Evolutionary conservation across 2,888 invertebrate genomes (phyloP), one percentile per base, ranked within the genome.

Genomic region (Polyommatus iphigenia): DNA sequence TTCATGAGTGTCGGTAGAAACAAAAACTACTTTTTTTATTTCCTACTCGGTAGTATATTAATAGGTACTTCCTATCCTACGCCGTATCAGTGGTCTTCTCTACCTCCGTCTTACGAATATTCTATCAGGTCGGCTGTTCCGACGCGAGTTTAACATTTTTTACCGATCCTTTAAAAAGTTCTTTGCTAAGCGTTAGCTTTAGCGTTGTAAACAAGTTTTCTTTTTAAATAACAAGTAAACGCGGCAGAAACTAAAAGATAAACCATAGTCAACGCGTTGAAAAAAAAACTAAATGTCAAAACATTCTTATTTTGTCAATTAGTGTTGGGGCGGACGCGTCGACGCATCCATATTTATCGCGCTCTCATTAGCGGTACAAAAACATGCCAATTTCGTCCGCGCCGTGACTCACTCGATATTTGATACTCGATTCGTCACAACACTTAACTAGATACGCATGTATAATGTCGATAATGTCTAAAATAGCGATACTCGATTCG

Each of bases 291-390:
- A 18, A 75, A 54, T 54, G 50, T 24, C 50, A 75, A 75, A 18
- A 72, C 73, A 29, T 78, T 46, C 73, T 59, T 76, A 77, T 78
- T 77, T 77, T 77, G 73, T 84, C 84, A 84, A 84, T 84, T 82
- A 82, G 81, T 82, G 84, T 87, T 87, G 88, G 88, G 85, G 87
- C 88, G 88, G 85, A 85, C 76, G 81, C 83, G 83, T 85, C 85
- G 83, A 83, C 88, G 86, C 87, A 88, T 91, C 87, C 87, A 82
- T 85, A 89, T 87, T 88, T 88, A 90, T 88, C 80, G 83, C 82
- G 87, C 85, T 84, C 89, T 91, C 88, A 90, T 91, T 89, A 91
- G 85, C 80, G 77, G 83, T 80, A 82, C 85, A 86, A 89, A 89
- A 88, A 87, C 85, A 79, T 81, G 83, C 80, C 83, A 83, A 83